phyloP scores from a whole-genome alignment of 2,888 invertebrate species.

The Dyspetes luteomarginatus region DNA sequence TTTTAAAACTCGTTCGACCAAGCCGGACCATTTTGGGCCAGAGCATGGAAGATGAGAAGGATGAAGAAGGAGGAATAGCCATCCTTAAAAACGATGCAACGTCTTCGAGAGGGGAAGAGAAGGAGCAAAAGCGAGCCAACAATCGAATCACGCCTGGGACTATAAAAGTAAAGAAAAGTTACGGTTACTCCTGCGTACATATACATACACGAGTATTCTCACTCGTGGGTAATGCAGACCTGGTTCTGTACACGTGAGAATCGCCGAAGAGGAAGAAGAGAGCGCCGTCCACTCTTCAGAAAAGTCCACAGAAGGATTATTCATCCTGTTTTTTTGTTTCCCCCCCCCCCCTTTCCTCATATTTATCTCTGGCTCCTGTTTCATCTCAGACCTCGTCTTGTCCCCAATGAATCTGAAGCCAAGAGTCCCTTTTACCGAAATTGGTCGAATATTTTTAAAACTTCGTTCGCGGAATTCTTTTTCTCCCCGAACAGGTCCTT shows the following conservation, averaged over 20 bases:
- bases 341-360: conserved; percentile 15
- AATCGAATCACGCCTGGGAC: neutral
- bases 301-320: too few species aligned
- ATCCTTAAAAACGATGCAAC: neutral
- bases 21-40: neutral
- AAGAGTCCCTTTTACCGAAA: conserved; percentile 32
- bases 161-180: too few species aligned
- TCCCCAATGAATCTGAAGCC: conserved; percentile 44
- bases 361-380: conserved; percentile 3
- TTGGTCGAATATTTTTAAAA: conserved; percentile 47
- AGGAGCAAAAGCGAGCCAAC: neutral
- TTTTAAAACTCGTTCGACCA: neutral
- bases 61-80: neutral
- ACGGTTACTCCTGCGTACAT: conserved; percentile 1
- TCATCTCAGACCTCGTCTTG: neutral
- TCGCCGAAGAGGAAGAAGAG: conserved; percentile 29
- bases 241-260: neutral
- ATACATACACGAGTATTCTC: conserved; percentile 41
- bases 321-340: conserved; percentile 16
- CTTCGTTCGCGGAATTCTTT: conserved; percentile 45
- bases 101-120: neutral
- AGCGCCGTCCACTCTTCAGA: conserved; percentile 1
- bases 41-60: neutral
- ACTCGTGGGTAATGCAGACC: conserved; percentile 12
- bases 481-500: conserved; percentile 12